Base-by-base conservation (phyloP, 35 echinoderm and acorn worm species). In the Eucidaris tribuloides region DNA sequence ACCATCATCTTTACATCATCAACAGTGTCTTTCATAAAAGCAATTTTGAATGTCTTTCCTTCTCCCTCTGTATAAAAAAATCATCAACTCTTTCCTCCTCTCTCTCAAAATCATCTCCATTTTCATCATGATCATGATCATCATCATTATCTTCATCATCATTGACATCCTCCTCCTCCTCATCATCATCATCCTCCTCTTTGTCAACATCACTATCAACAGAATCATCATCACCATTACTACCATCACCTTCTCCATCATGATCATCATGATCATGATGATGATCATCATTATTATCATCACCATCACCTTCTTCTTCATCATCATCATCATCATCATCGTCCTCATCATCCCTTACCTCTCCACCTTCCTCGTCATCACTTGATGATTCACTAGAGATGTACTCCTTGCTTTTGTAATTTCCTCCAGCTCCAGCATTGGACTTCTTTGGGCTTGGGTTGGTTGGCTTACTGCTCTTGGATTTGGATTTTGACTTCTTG, bases 381-480 rank as follows among this genome's bases (percentile, higher is more conserved):
- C 63, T 66, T 18, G 63, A 66, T 18, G 63, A 66, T 38, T 68
- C 64, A 0, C 3, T 33, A 17, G 83, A 87, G 78, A 96, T 96
- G 71, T 91, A 92, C 78, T 97, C 94, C 46, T 92, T 89, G 52
- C 94, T 97, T 83, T 97, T 90, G 48, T 89, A 92, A 49, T 91
- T 82, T 2, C 68, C 45, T 29, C 89, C 83, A 39, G 59, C 65
- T 37, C 83, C 76, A 9, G 77, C 85, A n/a, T n/a, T n/a, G n/a
- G n/a, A n/a, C n/a, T n/a, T n/a, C n/a, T n/a, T n/a, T n/a, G n/a
- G n/a, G n/a, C n/a, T n/a, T n/a, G n/a, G n/a, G n/a, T n/a, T n/a
- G n/a, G n/a, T n/a, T n/a, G n/a, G n/a, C n/a, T n/a, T n/a, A n/a
- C n/a, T n/a, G n/a, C n/a, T n/a, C n/a, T n/a, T n/a, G n/a, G n/a